phyloP scores from a whole-genome alignment of 1,140 invertebrate genomes.

The Cataglyphis hispanica region DNA sequence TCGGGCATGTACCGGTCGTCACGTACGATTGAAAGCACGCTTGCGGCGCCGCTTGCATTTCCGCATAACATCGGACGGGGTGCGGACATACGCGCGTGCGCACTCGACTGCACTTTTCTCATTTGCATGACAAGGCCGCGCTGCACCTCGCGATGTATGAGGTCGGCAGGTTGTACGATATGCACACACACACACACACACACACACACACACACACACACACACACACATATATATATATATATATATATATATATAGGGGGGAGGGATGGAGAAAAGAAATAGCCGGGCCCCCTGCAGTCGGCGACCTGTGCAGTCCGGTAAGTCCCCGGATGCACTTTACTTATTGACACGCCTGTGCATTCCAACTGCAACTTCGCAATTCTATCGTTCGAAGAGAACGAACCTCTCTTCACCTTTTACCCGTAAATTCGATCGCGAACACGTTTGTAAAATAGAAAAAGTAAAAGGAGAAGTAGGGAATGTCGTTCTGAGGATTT shows the following conservation, averaged over 20 bases:
- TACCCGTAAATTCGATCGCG: conserved; percentile 48
- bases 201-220: no score
- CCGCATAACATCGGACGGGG: conserved; percentile 51
- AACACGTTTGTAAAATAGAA: conserved; percentile 50
- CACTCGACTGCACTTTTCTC: conserved; percentile 73
- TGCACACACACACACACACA: no score
- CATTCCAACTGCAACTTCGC: neutral
- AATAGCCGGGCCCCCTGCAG: conserved; percentile 61
- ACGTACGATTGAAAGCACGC: conserved; percentile 25
- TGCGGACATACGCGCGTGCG: conserved; percentile 26
- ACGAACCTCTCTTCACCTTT: conserved; percentile 30
- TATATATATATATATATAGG: neutral
- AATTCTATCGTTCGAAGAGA: neutral
- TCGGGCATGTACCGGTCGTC: conserved; percentile 54
- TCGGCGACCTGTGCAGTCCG: conserved; percentile 42
- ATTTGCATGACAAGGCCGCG: conserved; percentile 77
- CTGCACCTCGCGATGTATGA: conserved; percentile 68
- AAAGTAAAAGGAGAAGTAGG: neutral
- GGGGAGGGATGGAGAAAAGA: neutral
- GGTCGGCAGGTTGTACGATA: conserved; percentile 70
- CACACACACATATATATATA: no score
- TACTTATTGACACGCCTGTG: conserved; percentile 30
- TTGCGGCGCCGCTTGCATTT: conserved; percentile 58
- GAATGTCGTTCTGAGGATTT: conserved; percentile 65
- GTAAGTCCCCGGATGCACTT: conserved; percentile 62